Base-by-base conservation (phyloP, 2,888 invertebrate species). In the Coecobrya sp. region DNA sequence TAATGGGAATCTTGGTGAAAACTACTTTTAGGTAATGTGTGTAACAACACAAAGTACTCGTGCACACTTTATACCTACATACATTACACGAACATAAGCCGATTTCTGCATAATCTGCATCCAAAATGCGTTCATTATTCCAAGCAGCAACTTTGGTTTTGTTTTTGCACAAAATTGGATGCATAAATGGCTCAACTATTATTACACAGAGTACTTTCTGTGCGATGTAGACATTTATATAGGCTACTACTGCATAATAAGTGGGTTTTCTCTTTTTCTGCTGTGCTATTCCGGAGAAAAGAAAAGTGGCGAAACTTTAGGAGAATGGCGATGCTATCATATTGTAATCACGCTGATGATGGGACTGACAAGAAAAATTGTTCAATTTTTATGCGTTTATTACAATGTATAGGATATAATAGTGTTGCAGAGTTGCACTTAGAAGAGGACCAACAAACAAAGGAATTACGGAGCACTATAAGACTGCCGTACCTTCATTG, bases 101-200 rank as follows among this genome's bases (percentile, higher is more conserved):
- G 1, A 45, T 76, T 82, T 82, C 82, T 82, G 82, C 82, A 82
- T 82, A 82, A 82, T 82, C 82, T 82, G 82, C 82, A 82, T 82
- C 59, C 36, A 62, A 82, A 82, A 82, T 82, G 82, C 62, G 82
- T 52, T 82, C 82, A 82, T 82, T 62, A 62, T 62, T 62, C 27
- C 16, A 52, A 68, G 36, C 5, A 45, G 45, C 27, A 79, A 59
- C 82, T 52, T 42, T n/a, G 19, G 5, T 36, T 65, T 11, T 11
- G 65, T 68, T 73, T 73, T 79, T 82, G 82, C 36, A 82, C 82
- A 79, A 79, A 79, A 79, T 25, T 49, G 27, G 79, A 79, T 79
- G 79, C 79, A 79, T 49, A 79, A 52, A 52, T 52, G 49, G 52
- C n/a, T 4, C 30, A 2, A 11, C 27, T 62, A 62, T 55, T 55